Base-by-base conservation (phyloP, 1,140 invertebrate species). In the Orchesella cincta region DNA sequence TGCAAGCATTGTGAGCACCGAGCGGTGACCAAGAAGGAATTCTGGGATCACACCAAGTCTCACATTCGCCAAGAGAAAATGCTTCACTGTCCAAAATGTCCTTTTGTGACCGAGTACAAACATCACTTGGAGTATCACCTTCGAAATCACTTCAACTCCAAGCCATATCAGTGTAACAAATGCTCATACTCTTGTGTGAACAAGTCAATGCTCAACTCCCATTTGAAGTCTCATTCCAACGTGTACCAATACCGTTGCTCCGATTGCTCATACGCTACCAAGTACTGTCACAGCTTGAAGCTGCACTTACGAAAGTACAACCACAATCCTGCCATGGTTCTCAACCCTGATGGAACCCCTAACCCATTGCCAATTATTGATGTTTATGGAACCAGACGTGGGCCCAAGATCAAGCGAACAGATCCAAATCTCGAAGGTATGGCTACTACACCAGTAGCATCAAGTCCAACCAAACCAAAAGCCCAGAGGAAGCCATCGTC, bases 201-300 rank as follows among this genome's bases (percentile, higher is more conserved):
- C 86, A 99, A 99, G 84, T 99, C 97, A 0, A 99, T 99, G 98
- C 88, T 99, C 16, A 99, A 98, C 84, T 98, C 95, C 0, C 98
- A 99, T 83, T 90, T 98, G 82, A 99, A 99, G 84, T 98, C 95
- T 0, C 98, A 99, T 85, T 98, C 96, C 0, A 96, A 94, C 78
- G 87, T 98, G 0, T 99, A 99, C 83, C 97, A 98, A 83, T 99
- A 98, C 85, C 89, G 94, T 31, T 99, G 98, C 84, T 88, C 91
- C 0, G 93, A 98, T 83, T 99, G 98, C 84, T 91, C 90, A n/a
- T 99, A 99, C 84, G 95, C 94, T 1, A 98, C 97, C 0, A 99
- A 99, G 85, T 99, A 99, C 84, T 98, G 95, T 82, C 98, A 99
- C 87, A 96, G 94, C 34, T 87, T 99, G 0, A 99, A 99, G 84